Evolutionary conservation across 2,888 invertebrate genomes (phyloP), one percentile per base, ranked within the genome.

Genomic region (Cantharis rufa): DNA sequence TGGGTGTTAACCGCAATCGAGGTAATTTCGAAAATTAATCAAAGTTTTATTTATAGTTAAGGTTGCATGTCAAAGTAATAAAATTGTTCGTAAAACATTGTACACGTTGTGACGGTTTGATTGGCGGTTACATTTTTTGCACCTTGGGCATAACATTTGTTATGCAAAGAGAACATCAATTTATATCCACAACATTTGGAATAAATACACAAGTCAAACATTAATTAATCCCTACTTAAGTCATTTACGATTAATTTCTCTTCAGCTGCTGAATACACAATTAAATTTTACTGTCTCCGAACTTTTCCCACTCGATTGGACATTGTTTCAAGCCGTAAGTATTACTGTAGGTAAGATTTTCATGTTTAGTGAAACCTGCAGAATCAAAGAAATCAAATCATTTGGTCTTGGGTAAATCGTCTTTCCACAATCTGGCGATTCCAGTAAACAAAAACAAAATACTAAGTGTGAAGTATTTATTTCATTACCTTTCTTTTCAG

Each of bases 221-320:
- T 66, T 69, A 48, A 68, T 28, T 16, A 15, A 68, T 16, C 74
- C 69, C 61, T 62, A 61, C 10, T 78, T 78, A 24, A 13, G 10
- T 27, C 69, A 82, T 80, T 70, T 82, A 48, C 80, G 79, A 64
- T 64, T 78, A 18, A 80, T 82, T 69, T 81, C 80, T 1, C 61
- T 81, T 61, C 81, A 81, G 62, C 48, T 80, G 61, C 21, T 82
- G 15, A 81, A 82, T 70, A 77, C 79, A 9, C 68, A 80, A 2
- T 70, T 82, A 10, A 75, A 78, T 76, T 81, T 82, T 63, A 81
- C 80, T 0, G 80, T 80, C 11, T 81, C 79, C 32, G 81, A 79
- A 13, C 74, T 83, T 5, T 82, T 83, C 63, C 32, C 76, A 18
- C 28, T 83, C 15, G 79, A 83, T 73, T 82, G 78, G 66, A 79